Percentiles rank a stretch among this genome's conserved stretches.
These are phyloP conservation scores for Folsomia candida DNA, from an alignment of 2,888 invertebrate genomes.

Conservation along the genomic window DNA sequence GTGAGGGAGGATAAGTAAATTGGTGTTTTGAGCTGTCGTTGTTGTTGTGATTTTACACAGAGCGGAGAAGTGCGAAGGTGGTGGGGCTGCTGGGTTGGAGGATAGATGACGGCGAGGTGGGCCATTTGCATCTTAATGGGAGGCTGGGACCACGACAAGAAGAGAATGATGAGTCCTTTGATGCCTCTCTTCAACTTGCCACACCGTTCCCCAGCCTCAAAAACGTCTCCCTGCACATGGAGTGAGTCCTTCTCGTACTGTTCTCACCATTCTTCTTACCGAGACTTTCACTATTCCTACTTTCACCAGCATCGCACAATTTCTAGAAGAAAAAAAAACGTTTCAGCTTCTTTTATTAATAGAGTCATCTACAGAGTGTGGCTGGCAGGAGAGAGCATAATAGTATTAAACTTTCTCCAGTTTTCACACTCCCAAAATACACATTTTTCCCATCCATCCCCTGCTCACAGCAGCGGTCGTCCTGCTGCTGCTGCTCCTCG, in stretches of 20 bases:
- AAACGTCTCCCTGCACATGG: conserved; percentile 54
- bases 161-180: conserved; percentile 31
- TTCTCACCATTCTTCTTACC: not conserved
- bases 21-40: conserved; percentile 6
- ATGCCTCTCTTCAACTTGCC: conserved; percentile 41
- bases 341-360: too few species aligned
- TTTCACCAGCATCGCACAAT: too few species aligned
- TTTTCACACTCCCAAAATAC: too few species aligned
- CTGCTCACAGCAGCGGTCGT: too few species aligned
- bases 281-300: too few species aligned
- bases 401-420: too few species aligned
- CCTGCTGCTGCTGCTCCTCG: too few species aligned
- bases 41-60: conserved; percentile 6
- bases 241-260: not conserved
- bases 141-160: conserved; percentile 44
- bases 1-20: not conserved
- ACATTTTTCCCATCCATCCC: too few species aligned
- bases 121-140: conserved; percentile 49
- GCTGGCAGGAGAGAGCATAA: too few species aligned
- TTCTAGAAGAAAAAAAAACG: too few species aligned
- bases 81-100: conserved; percentile 14
- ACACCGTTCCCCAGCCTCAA: conserved; percentile 64
- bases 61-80: conserved; percentile 14
- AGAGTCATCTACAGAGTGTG: too few species aligned
- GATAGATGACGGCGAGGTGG: conserved; percentile 31